Evolutionary conservation across 2,888 invertebrate genomes (phyloP).

Genomic region (Prosapia bicincta): DNA sequence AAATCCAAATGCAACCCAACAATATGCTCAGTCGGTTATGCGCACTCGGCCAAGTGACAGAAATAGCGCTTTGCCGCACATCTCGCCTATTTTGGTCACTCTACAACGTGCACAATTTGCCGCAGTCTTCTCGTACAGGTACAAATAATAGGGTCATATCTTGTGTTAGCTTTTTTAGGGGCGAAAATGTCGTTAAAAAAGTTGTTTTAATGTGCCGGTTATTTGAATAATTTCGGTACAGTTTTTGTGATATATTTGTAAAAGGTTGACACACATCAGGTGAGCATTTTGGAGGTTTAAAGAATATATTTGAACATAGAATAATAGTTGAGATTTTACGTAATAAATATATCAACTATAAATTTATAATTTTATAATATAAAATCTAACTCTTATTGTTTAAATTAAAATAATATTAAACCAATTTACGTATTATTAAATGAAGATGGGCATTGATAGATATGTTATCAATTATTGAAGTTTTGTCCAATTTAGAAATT

Average conservation of each 20-base stretch:
- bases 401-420: too few relatives aligned
- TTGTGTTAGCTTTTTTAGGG: background rate
- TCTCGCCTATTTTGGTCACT: slow-evolving; percentile 42
- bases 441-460: too few relatives aligned
- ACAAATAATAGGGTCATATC: background rate
- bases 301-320: too few relatives aligned
- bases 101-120: slow-evolving; percentile 9
- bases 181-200: background rate
- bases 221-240: background rate
- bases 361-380: too few relatives aligned
- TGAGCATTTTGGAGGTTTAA: background rate
- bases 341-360: too few relatives aligned
- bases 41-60: slow-evolving; percentile 11
- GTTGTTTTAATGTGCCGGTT: background rate
- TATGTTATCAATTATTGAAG: too few relatives aligned
- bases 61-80: slow-evolving; percentile 33
- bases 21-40: background rate
- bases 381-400: too few relatives aligned
- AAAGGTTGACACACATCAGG: background rate
- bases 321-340: too few relatives aligned
- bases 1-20: background rate
- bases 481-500: too few relatives aligned
- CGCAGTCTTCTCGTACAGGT: slow-evolving; percentile 9
- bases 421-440: too few relatives aligned
- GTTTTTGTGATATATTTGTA: background rate